These are phyloP conservation scores for Diachasma alloeum DNA, from an alignment of 1,140 invertebrate species.

Conservation along the genomic window DNA sequence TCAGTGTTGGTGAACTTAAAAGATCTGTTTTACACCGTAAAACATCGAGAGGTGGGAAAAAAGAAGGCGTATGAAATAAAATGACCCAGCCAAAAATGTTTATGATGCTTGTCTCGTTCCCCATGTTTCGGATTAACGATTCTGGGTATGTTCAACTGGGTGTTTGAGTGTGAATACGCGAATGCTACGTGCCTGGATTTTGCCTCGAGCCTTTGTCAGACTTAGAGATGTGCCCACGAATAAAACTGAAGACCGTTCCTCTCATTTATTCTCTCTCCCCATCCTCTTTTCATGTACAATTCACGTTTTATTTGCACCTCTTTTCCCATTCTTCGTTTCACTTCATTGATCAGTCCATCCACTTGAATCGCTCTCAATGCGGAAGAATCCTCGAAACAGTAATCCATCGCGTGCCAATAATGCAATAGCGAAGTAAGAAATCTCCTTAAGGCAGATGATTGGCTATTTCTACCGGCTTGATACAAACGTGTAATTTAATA, in stretches of 20 bases:
- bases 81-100: conserved; percentile 29
- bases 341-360: neutral
- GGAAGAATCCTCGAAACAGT: neutral
- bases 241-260: conserved; percentile 9
- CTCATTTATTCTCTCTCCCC: neutral
- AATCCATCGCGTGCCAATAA: conserved; percentile 7
- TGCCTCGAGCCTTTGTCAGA: conserved; percentile 12
- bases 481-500: neutral
- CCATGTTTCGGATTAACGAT: conserved; percentile 56
- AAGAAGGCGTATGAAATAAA: neutral
- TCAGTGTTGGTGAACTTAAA: neutral
- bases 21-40: conserved; percentile 5
- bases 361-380: neutral
- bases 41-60: neutral
- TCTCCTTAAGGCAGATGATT: neutral
- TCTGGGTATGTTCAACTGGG: conserved; percentile 49
- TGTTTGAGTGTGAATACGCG: conserved; percentile 47
- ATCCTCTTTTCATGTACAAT: neutral
- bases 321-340: neutral
- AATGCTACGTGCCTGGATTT: conserved; percentile 32
- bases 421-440: neutral
- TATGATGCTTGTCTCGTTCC: conserved; percentile 51
- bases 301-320: neutral
- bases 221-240: conserved; percentile 1
- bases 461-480: neutral